Evolutionary conservation across 2,797 vertebrate species (phyloP).

Genomic region (Paguma larvata): DNA sequence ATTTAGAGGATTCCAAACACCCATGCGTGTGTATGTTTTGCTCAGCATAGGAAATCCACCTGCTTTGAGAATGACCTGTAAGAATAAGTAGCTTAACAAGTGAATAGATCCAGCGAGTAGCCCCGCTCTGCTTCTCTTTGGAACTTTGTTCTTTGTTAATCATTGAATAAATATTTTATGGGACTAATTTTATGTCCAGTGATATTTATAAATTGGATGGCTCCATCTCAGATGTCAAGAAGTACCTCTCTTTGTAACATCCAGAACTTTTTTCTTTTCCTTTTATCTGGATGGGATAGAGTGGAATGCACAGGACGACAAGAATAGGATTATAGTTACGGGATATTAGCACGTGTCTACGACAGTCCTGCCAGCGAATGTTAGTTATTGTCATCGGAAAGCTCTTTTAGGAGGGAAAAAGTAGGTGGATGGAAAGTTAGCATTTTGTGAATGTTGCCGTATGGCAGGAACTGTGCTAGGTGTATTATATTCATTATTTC

Average conservation of each 20-base stretch:
- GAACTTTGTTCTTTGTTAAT: slow-evolving; percentile 42
- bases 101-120: not conserved
- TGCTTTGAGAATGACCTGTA: not conserved
- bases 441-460: slow-evolving; percentile 17
- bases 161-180: not conserved
- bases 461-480: not conserved
- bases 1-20: not conserved
- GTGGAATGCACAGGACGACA: not conserved
- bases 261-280: slow-evolving; percentile 36
- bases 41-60: not conserved
- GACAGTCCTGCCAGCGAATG: not conserved
- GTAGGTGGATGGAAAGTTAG: not conserved
- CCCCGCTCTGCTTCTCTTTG: not conserved
- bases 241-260: not conserved
- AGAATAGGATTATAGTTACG: not conserved
- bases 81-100: not conserved
- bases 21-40: not conserved
- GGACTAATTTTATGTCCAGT: slow-evolving; percentile 2
- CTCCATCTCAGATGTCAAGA: slow-evolving; percentile 10
- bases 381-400: not conserved
- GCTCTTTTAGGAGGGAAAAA: not conserved
- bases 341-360: not conserved
- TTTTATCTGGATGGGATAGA: not conserved
- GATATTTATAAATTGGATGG: not conserved
- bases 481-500: slow-evolving; percentile 37